Evolutionary conservation across 2,113 vertebrate species (phyloP), one percentile per base, ranked within the genome.

Genomic region (Pangasianodon gigas): DNA sequence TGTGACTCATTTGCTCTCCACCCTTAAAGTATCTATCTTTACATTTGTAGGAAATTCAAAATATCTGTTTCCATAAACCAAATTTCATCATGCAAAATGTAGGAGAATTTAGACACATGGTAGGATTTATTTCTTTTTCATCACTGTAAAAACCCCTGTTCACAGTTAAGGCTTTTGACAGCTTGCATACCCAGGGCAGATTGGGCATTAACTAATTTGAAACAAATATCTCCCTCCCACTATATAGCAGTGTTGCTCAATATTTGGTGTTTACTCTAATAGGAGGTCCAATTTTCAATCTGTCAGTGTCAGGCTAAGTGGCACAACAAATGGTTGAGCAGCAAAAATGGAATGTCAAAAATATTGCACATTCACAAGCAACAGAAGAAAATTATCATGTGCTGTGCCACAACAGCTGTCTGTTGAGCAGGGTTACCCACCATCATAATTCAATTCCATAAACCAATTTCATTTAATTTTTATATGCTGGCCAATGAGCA

Each of bases 281-380:
- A 93, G 90, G 92, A 94, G 93, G 94, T 94, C 92, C 93, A 95
- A 95, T 93, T 95, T 95, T 95, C 93, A 94, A 91, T 95, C 95
- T 95, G 94, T 95, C 95, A 92, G 93, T 93, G 94, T 95, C 94
- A 92, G 93, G 93, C 93, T 93, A 94, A 96, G 94, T 94, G 93
- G 93, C 94, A 94, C 95, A 94, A 93, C 92, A 95, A 95, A 95
- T 94, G 94, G 94, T 92, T 92, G 91, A 94, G 91, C 90, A 90
- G 91, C 85, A 90, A 92, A 92, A 95, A 94, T 94, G 91, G 93
- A 94, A 94, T 94, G 94, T 89, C 88, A 89, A 77, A 93, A 93
- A 92, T 90, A 54, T 92, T 93, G 93, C 91, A 93, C 95, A 94
- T 95, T 94, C 92, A 95, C 91, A 93, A 89, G 48, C 79, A 93